Evolutionary conservation across 2,113 vertebrate species (phyloP).

Genomic region (Pomatostomus ruficeps): DNA sequence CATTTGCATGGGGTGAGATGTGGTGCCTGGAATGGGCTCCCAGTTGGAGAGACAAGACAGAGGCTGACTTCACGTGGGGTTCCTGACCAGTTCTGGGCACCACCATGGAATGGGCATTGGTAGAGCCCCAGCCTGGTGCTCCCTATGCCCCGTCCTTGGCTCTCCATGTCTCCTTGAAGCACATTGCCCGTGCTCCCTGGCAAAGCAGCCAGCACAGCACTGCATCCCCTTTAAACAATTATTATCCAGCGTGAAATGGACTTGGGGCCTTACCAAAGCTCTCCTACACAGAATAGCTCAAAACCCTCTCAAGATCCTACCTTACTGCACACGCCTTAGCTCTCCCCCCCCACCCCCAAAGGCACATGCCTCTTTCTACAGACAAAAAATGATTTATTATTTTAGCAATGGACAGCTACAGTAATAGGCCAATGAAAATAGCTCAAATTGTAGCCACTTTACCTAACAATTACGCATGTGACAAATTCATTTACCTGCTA

Average conservation of each 20-base stretch:
- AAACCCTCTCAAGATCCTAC: background rate
- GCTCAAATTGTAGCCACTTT: conserved; percentile 59
- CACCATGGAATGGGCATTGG: fast-evolving
- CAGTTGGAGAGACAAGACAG: background rate
- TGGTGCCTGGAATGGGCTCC: background rate
- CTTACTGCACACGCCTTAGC: background rate
- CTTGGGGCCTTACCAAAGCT: background rate
- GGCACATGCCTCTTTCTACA: background rate
- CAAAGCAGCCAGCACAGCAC: background rate
- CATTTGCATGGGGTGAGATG: fast-evolving
- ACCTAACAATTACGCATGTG: conserved; percentile 62
- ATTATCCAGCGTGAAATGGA: background rate
- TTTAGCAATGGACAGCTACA: conserved; percentile 50
- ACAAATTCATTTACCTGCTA: conserved; percentile 68
- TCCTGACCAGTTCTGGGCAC: background rate
- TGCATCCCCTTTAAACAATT: background rate
- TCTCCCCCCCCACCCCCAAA: background rate
- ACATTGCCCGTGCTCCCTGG: background rate
- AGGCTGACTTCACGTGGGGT: background rate
- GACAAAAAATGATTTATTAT: conserved; percentile 60
- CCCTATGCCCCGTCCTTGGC: fast-evolving
- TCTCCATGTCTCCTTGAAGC: background rate
- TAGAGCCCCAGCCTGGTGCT: background rate
- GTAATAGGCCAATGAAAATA: conserved; percentile 54
- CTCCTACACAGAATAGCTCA: background rate